Percentiles rank a stretch among this genome's conserved stretches.
phyloP scores from a whole-genome alignment of 2,113 vertebrate species.

The Synodontis membranacea region DNA sequence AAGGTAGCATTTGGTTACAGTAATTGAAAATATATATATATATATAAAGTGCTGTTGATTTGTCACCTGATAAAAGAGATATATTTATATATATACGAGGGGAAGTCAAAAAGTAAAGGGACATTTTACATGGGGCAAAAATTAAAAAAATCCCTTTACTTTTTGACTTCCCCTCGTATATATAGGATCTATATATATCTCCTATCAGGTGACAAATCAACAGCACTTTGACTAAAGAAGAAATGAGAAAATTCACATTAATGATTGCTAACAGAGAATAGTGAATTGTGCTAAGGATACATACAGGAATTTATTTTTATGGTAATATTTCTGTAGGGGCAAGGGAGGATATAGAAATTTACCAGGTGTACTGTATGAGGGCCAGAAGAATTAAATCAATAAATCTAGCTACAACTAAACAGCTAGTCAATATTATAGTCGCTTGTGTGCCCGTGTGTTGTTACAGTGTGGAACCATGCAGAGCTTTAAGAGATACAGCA shows the following conservation, averaged over 20 bases:
- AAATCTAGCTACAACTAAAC: not conserved
- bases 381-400: not conserved
- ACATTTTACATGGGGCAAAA: too few species aligned
- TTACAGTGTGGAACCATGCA: not conserved
- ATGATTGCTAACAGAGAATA: not conserved
- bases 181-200: too few species aligned
- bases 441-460: constrained; percentile 9
- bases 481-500: constrained; percentile 41
- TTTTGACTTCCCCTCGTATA: too few species aligned
- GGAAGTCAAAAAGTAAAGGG: too few species aligned
- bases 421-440: not conserved
- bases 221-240: not conserved
- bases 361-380: not conserved
- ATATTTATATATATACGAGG: too few species aligned
- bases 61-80: not conserved
- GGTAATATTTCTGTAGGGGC: not conserved
- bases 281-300: not conserved
- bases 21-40: not conserved
- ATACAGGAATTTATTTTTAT: not conserved
- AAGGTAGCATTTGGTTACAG: not conserved
- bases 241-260: not conserved
- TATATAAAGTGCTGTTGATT: not conserved
- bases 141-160: too few species aligned
- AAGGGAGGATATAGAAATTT: not conserved
- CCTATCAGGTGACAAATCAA: not conserved